Evolutionary conservation across 1,140 invertebrate species (phyloP).

Genomic region (Macrobrachium nipponense): DNA sequence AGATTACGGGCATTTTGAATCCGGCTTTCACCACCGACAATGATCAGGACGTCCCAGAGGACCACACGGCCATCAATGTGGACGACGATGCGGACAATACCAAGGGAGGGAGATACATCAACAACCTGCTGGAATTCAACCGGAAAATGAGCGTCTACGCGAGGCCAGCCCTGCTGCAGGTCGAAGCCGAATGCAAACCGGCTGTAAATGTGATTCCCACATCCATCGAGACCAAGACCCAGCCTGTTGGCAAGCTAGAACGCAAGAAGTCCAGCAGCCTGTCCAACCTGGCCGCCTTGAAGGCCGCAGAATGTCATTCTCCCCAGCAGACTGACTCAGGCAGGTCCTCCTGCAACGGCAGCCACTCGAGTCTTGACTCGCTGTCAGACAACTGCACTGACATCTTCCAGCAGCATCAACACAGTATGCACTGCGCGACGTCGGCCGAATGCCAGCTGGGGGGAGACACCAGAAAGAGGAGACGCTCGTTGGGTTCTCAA

Average conservation of each 20-base stretch:
- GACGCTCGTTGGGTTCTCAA: background rate
- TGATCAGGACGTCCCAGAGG: background rate
- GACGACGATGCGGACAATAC: slow-evolving; percentile 15
- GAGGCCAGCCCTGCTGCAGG: slow-evolving; percentile 32
- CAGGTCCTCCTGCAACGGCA: slow-evolving; percentile 44
- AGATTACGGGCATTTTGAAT: slow-evolving; percentile 35
- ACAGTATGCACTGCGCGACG: background rate
- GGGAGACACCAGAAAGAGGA: background rate
- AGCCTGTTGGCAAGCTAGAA: background rate
- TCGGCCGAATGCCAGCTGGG: background rate
- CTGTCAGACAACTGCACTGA: slow-evolving; percentile 17
- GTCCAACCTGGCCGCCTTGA: slow-evolving; percentile 30
- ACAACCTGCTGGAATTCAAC: slow-evolving; percentile 59
- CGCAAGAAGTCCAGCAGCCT: slow-evolving; percentile 48
- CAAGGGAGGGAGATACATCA: slow-evolving; percentile 41
- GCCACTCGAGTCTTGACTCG: slow-evolving; percentile 53
- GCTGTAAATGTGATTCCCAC: background rate
- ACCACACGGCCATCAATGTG: slow-evolving; percentile 31
- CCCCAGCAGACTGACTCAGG: slow-evolving; percentile 27
- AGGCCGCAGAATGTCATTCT: slow-evolving; percentile 13
- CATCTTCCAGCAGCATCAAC: background rate
- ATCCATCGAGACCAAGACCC: background rate
- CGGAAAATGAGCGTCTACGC: slow-evolving; percentile 53
- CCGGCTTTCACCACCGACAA: slow-evolving; percentile 32
- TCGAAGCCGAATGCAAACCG: slow-evolving; percentile 36